Evolutionary conservation across 2,797 vertebrate genomes (phyloP), one percentile per base, ranked within the genome.

Genomic region (Tympanoctomys barrerae): DNA sequence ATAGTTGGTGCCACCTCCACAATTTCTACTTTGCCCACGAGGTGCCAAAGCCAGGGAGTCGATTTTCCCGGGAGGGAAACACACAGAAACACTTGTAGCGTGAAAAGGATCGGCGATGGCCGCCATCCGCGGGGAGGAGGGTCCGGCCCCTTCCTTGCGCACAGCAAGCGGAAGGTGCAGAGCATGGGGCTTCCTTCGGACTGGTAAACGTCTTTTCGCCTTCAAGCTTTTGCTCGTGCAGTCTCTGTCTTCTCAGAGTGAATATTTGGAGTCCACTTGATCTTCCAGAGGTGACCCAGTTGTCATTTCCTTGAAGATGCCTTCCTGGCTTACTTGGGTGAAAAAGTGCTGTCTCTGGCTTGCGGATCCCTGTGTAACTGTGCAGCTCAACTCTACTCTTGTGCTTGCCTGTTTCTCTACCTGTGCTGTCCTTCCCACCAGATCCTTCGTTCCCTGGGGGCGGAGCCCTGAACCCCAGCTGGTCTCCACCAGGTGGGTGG

Each of bases 11-110:
- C 86, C 96, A 82, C 94, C 96, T 96, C 96, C 96, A 78, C 96
- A 96, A 85, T 97, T 97, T 97, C 96, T 96, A 81, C 95, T 97
- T 97, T 97, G 96, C 92, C 96, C 93, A 66, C 81, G 57, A 97
- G 96, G 96, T 89, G 77, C 92, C 93, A 36, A 95, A 97, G 54
- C 91, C 85, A 95, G 97, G 94, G 94, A 97, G 82, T 71, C 16
- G 70, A 89, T 96, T 97, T 97, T 95, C 97, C 95, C 87, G 91
- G 96, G 94, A 95, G 96, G 96, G 97, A 87, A 90, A 89, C 94
- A 81, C 89, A 87, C 87, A 96, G 97, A 96, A 96, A 75, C 82
- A 73, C 90, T 94, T 94, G 11, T 70, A 77, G 79, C 75, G 73
- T 80, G 94, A 92, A 86, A 42, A 84, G 52, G 57, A 62, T 64